These are phyloP conservation scores for Andricus quercusramuli DNA, from an alignment of 2,888 invertebrate genomes.

Conservation along the genomic window DNA sequence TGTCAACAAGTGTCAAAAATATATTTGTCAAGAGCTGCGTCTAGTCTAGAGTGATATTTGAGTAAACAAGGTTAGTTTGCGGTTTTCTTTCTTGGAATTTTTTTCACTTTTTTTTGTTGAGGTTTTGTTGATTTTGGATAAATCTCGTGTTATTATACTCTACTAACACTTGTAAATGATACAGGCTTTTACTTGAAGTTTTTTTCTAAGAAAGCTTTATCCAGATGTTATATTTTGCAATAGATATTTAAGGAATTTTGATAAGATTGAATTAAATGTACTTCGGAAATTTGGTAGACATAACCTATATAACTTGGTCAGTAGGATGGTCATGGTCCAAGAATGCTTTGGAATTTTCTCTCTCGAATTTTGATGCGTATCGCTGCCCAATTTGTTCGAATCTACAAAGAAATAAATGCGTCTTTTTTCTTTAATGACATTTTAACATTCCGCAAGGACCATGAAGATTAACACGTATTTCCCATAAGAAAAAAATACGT, in stretches of 20 bases:
- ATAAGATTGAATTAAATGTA: neutral
- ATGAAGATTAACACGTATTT: no score
- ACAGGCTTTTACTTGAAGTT: neutral
- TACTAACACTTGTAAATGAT: neutral
- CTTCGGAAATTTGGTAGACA: neutral
- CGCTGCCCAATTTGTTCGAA: no score
- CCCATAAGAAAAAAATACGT: no score
- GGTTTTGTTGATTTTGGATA: neutral
- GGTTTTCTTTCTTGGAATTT: neutral
- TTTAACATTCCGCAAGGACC: no score
- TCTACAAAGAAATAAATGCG: no score
- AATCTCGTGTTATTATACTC: neutral
- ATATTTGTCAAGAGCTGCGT: neutral
- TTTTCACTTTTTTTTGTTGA: neutral
- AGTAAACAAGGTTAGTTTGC: neutral
- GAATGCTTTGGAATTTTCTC: no score
- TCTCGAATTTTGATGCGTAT: no score
- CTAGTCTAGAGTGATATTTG: neutral
- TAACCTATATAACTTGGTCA: neutral
- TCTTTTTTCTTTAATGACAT: no score
- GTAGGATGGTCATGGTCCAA: no score
- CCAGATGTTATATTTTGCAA: neutral
- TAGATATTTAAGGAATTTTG: neutral
- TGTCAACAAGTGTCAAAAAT: constrained; percentile 1
- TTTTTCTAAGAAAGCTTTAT: neutral